Percentiles rank a stretch among this genome's conserved stretches.
Evolutionary conservation across 2,888 invertebrate species (phyloP).

Genomic region (Diabrotica balteata): DNA sequence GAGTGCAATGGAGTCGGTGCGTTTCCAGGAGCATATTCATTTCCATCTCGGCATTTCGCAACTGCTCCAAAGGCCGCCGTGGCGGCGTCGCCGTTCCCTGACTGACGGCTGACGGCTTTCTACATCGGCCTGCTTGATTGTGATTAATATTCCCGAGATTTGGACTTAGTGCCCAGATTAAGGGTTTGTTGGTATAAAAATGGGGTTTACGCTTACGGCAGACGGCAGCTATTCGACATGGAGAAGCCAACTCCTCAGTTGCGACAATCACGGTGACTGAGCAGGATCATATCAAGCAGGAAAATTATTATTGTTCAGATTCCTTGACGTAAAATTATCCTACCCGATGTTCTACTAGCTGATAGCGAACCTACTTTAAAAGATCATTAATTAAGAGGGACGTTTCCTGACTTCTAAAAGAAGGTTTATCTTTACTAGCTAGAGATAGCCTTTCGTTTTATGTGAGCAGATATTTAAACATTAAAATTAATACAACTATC

Average conservation of each 20-base stretch:
- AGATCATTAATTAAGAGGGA: no score
- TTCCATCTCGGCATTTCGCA: slow-evolving; percentile 19
- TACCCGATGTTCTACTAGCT: no score
- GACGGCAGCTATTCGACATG: slow-evolving; percentile 10
- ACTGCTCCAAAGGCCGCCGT: slow-evolving; percentile 19
- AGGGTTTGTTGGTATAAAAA: slow-evolving; percentile 36
- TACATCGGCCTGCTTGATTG: slow-evolving; percentile 50
- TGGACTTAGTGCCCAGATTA: slow-evolving; percentile 48
- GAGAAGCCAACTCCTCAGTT: slow-evolving; percentile 7
- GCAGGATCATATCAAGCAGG: background rate
- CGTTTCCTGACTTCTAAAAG: no score
- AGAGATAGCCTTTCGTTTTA: no score
- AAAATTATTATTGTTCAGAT: slow-evolving; percentile 1
- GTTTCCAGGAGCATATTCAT: slow-evolving; percentile 16
- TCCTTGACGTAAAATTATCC: no score
- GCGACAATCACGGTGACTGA: background rate
- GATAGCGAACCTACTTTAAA: no score
- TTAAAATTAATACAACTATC: no score
- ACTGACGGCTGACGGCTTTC: slow-evolving; percentile 48
- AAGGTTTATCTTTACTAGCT: no score
- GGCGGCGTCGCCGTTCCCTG: slow-evolving; percentile 28
- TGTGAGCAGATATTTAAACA: no score
- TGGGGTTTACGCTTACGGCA: slow-evolving; percentile 17
- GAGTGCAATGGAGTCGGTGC: slow-evolving; percentile 4
- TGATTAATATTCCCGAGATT: slow-evolving; percentile 55